phyloP scores from a whole-genome alignment of 2,113 vertebrate genomes.

The Oplegnathus fasciatus region DNA sequence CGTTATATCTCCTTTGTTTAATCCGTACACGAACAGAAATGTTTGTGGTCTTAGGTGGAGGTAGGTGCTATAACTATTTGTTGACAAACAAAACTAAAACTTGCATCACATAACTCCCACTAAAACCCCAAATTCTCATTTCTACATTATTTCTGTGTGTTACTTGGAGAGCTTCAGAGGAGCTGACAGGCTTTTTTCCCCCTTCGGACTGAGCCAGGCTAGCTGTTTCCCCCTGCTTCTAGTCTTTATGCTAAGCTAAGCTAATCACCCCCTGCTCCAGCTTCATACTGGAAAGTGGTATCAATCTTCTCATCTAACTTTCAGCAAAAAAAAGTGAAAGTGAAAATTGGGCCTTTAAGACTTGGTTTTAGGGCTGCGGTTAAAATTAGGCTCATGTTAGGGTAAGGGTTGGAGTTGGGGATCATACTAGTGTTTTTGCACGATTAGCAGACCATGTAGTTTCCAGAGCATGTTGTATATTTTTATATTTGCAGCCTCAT shows the following conservation, averaged over 20 bases:
- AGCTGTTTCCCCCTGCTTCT: no score
- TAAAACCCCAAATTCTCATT: no score
- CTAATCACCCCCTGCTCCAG: background rate
- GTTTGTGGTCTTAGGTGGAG: no score
- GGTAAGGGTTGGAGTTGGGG: no score
- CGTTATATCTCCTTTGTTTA: no score
- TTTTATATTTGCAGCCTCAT: background rate
- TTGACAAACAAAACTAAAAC: no score
- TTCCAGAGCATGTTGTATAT: background rate
- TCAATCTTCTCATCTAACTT: background rate
- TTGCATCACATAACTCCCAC: no score
- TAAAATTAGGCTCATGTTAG: background rate
- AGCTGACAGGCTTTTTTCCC: no score
- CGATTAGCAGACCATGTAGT: background rate
- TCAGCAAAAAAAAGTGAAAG: background rate
- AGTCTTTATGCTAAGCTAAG: background rate
- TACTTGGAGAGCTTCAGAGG: background rate
- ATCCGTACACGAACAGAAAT: no score
- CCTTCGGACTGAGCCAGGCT: no score
- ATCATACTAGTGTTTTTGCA: background rate
- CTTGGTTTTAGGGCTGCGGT: background rate
- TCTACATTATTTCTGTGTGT: background rate
- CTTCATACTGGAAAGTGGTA: background rate
- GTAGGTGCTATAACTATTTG: no score
- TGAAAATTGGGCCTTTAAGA: no score